Percentiles rank a stretch among this genome's conserved stretches.
These are phyloP conservation scores for Scolopax rusticola DNA, from an alignment of 2,797 vertebrate genomes.

Conservation along the genomic window DNA sequence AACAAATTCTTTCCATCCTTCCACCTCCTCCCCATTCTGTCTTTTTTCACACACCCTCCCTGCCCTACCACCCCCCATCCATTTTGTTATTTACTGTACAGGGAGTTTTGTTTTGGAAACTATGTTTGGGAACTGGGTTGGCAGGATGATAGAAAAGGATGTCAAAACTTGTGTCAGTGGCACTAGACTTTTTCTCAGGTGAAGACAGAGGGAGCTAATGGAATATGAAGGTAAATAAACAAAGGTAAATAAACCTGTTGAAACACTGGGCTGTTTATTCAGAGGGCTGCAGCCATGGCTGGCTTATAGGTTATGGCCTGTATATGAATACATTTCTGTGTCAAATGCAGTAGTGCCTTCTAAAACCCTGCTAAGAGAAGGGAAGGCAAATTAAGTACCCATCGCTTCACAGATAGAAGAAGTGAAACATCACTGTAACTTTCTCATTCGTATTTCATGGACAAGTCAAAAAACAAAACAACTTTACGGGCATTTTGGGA, in stretches of 20 bases:
- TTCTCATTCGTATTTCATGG: neutral
- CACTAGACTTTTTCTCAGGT: slow-evolving; percentile 10
- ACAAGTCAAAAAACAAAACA: neutral
- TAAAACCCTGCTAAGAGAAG: neutral
- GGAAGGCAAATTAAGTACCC: neutral
- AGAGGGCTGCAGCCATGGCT: neutral
- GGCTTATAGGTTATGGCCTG: neutral
- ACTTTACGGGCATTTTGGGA: neutral
- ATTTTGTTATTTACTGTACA: neutral
- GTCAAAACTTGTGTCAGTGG: neutral
- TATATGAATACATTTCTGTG: neutral
- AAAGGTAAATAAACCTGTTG: slow-evolving; percentile 14
- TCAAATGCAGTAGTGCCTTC: neutral
- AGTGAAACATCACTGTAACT: neutral
- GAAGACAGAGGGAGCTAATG: slow-evolving; percentile 19
- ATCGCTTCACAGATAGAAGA: neutral
- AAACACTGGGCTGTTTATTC: neutral
- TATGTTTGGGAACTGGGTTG: neutral
- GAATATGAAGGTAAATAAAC: slow-evolving; percentile 39
- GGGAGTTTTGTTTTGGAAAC: neutral
- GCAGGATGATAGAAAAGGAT: neutral
- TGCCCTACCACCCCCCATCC: fast-evolving
- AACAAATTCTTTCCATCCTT: neutral
- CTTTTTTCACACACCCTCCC: too few species aligned
- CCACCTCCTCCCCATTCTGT: neutral